Evolutionary conservation across 1,140 invertebrate species (phyloP).

Genomic region (Chelonus insularis): DNA sequence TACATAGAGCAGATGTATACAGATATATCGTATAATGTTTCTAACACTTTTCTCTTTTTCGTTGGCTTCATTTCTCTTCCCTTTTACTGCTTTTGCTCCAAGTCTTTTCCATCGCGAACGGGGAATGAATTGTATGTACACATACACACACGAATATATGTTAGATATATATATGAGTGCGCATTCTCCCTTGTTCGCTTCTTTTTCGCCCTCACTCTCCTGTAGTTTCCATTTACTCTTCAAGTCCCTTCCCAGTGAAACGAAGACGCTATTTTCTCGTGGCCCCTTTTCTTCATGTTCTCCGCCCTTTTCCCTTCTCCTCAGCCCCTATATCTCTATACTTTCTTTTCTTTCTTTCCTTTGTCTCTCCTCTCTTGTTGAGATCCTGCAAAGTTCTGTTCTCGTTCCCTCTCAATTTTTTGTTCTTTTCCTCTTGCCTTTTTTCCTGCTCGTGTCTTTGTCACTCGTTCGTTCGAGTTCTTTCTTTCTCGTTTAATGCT

Average conservation of each 20-base stretch:
- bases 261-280: constrained; percentile 47
- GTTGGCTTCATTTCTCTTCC: constrained; percentile 17
- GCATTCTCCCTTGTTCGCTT: background rate
- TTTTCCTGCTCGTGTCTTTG: constrained; percentile 28
- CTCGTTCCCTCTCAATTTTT: constrained; percentile 32
- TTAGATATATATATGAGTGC: background rate
- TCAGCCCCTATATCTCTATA: background rate
- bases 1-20: too few species aligned
- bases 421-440: constrained; percentile 12
- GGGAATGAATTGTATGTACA: background rate
- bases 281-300: constrained; percentile 37
- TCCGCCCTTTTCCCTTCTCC: constrained; percentile 15
- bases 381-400: constrained; percentile 28
- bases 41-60: constrained; percentile 28
- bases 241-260: background rate
- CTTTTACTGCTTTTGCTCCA: constrained; percentile 11
- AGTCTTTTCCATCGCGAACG: background rate
- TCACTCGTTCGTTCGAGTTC: constrained; percentile 20
- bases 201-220: background rate
- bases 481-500: constrained; percentile 26
- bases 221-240: constrained; percentile 7
- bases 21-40: constrained; percentile 9
- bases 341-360: constrained; percentile 20
- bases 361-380: constrained; percentile 11
- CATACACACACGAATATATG: background rate